phyloP scores from a whole-genome alignment of 2,113 vertebrate genomes.

The Condylura cristata region DNA sequence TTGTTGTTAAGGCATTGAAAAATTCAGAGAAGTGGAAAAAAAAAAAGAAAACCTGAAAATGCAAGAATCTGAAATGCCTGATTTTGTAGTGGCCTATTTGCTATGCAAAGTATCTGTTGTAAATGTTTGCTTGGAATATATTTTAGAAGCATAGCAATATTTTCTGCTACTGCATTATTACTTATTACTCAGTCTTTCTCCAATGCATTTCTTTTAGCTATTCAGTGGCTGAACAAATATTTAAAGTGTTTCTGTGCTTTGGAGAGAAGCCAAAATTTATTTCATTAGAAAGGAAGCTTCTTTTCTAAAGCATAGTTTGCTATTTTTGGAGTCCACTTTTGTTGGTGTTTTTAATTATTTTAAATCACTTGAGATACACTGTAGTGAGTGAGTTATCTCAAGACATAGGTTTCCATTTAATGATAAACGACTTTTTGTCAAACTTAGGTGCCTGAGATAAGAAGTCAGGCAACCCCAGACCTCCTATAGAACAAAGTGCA shows the following conservation, averaged over 20 bases:
- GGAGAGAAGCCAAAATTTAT: not conserved
- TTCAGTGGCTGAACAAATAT: conserved; percentile 24
- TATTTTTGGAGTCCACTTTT: not conserved
- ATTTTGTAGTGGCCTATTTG: conserved; percentile 56
- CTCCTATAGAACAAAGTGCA: not conserved
- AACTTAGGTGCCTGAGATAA: not conserved
- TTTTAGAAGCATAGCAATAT: conserved; percentile 33
- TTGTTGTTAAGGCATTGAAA: conserved; percentile 69
- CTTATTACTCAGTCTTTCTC: not conserved
- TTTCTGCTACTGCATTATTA: conserved; percentile 41
- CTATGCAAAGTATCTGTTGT: conserved; percentile 44
- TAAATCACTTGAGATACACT: not conserved
- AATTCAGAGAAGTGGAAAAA: conserved; percentile 58
- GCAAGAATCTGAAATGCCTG: conserved; percentile 27
- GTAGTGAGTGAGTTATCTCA: conserved; percentile 37
- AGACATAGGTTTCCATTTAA: not conserved
- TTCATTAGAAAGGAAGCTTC: not conserved
- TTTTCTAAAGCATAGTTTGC: conserved; percentile 36
- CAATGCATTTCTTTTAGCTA: not conserved
- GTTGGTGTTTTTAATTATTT: conserved; percentile 42
- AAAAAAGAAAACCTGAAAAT: conserved; percentile 48
- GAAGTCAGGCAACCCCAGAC: not conserved
- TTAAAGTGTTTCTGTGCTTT: conserved; percentile 43
- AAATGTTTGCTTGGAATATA: not conserved
- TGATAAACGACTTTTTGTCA: conserved; percentile 44